Evolutionary conservation across 2,113 vertebrate genomes (phyloP), one percentile per base, ranked within the genome.

Genomic region (Catagonus wagneri): DNA sequence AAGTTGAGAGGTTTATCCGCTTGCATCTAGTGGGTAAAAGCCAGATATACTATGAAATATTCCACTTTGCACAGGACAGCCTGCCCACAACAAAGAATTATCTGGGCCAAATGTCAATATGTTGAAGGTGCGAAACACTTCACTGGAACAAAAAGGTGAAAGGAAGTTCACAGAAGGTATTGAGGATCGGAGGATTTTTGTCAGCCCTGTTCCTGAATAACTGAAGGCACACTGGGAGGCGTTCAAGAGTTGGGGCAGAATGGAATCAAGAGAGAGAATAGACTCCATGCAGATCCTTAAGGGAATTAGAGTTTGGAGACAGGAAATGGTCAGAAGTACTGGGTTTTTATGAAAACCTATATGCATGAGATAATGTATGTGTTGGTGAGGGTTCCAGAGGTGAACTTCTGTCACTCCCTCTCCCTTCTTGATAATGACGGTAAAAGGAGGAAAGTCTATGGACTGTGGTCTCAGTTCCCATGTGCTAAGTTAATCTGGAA

Each of bases 381-480:
- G 20, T 2, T 29, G 7, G 12, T 32, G 4, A 23, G 34, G n/a
- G 13, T 9, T 10, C 58, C 3, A 2, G 16, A n/a, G 44, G 3
- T 71, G 6, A 71, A 56, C 15, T 85, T 80, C 60, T 54, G 6
- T 39, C 0, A 9, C 2, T 44, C 3, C 20, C 2, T 63, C 22
- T 52, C 20, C 27, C 39, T 23, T 50, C 10, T 11, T 56, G 8
- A 15, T 6, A 39, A 29, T 7, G 22, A 36, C 1, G 8, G 3
- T 54, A 23, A 60, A 52, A 52, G 9, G 12, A 7, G 29, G 80
- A 60, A 4, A 56, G n/a, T 1, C 1, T 68, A 22, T 50, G 32
- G 60, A 25, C 29, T 10, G 17, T 61, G 22, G 69, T 36, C 7
- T 61, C 15, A 7, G 13, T 17, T 27, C 16, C 3, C 63, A 32